phyloP scores from a whole-genome alignment of 2,888 invertebrate species.

The Teleogryllus oceanicus region DNA sequence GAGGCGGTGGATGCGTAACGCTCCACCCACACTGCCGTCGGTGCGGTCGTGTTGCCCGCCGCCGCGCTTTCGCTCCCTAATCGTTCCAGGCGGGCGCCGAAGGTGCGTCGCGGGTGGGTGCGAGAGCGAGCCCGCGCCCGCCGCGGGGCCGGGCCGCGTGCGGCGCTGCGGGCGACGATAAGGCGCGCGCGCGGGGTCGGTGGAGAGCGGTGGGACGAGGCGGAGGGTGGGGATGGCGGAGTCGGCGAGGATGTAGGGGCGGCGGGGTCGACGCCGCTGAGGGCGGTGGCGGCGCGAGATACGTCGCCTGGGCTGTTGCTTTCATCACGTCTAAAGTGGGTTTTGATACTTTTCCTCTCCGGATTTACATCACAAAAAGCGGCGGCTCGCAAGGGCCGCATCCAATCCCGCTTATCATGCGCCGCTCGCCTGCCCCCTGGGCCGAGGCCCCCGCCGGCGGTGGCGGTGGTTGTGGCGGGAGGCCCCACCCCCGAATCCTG shows the following conservation, averaged over 20 bases:
- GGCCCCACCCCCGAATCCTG: too few relatives aligned
- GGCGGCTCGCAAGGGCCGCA: conserved; percentile 11
- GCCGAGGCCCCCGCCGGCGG: background rate
- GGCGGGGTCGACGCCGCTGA: background rate
- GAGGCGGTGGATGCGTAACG: background rate
- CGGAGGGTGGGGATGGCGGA: background rate
- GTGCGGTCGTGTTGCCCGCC: background rate
- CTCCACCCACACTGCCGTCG: background rate
- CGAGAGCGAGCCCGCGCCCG: background rate
- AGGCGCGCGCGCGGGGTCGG: background rate
- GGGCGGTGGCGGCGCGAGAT: background rate
- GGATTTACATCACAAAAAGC: conserved; percentile 18
- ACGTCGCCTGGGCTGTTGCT: conserved; percentile 18
- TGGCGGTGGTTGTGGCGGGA: too few relatives aligned
- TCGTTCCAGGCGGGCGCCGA: background rate
- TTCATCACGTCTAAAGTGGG: conserved; percentile 18
- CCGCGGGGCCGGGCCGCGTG: background rate
- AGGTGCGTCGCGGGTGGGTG: background rate
- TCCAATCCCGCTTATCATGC: conserved; percentile 6
- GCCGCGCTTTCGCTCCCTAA: background rate
- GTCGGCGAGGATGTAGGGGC: background rate
- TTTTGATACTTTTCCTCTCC: conserved; percentile 9
- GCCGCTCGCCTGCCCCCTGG: background rate
- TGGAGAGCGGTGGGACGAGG: background rate
- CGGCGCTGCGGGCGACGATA: background rate